These are phyloP conservation scores for Myotis vivesi DNA, from an alignment of 2,797 vertebrate genomes.

Conservation along the genomic window DNA sequence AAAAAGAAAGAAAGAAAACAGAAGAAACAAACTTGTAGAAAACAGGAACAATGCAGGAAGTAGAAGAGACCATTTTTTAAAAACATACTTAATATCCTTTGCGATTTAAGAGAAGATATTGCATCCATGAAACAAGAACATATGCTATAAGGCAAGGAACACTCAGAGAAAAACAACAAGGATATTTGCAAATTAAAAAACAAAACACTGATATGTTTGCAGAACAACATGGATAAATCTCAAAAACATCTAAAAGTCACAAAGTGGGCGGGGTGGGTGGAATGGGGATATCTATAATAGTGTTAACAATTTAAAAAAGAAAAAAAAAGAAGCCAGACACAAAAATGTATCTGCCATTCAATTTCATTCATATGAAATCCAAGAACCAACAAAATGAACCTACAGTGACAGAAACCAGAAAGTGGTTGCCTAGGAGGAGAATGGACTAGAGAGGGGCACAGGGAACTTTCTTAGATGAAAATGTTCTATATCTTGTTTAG, in stretches of 20 bases:
- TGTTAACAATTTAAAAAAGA: background rate
- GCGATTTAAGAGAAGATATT: background rate
- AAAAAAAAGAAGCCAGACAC: background rate
- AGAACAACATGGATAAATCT: background rate
- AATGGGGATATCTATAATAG: background rate
- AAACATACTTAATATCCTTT: background rate
- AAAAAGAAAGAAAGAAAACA: background rate
- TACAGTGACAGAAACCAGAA: background rate
- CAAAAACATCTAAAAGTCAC: background rate
- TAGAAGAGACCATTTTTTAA: background rate
- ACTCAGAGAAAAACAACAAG: background rate
- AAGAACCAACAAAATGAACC: background rate
- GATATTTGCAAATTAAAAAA: background rate
- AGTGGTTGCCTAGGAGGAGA: background rate
- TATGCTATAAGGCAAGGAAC: background rate
- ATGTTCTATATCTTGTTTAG: background rate
- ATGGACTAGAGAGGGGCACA: background rate
- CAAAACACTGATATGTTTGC: background rate
- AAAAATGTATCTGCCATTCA: background rate
- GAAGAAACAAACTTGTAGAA: background rate
- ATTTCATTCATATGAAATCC: background rate
- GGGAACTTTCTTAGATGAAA: background rate
- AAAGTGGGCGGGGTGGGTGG: accelerated
- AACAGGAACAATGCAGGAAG: background rate
- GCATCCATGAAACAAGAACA: conserved; percentile 5